Evolutionary conservation across 2,113 vertebrate species (phyloP), one percentile per base, ranked within the genome.

Genomic region (Prunella fulvescens): DNA sequence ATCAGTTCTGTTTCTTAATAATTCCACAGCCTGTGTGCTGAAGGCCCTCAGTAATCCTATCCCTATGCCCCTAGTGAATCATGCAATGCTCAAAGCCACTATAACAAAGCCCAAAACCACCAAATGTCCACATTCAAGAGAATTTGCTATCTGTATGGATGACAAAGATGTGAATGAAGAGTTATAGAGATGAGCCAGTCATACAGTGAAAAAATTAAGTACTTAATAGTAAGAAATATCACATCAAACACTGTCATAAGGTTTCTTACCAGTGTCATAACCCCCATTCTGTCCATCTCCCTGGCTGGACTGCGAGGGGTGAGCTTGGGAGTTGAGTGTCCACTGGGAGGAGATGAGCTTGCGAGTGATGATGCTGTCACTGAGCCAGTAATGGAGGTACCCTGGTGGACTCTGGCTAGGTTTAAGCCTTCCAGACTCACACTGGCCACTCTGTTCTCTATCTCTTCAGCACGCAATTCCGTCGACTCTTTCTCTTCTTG

Each of bases 401-500:
- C 99, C 48, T 98, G 98, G 87, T 99, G 99, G 72, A 99, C 98
- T 70, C 99, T 98, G 4, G 99, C 99, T 92, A 99, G 97, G 96
- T 99, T 99, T 77, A 99, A 97, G 19, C 99, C 99, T 97, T 99
- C 99, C 12, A 99, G 97, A 95, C 99, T 99, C 80, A 99, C 99
- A 1, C 99, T 99, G 71, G 99, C 99, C 76, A 99, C 99, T 54
- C 99, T 98, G 54, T 99, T 99, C 95, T 99, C 99, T 48, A 99
- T 99, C 97, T 99, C 99, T 96, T 99, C 99, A 1, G 99, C 99
- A 86, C 99, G 98, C 74, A 99, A 91, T 97, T 99, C 99, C 17
- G 99, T 99, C 0, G 99, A 99, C 97, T 99, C 99, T 95, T 99
- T 99, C 98, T 99, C 99, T 97, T 99, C 99, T 93, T 99, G 99